These are phyloP conservation scores for Microcebus jonahi DNA, from an alignment of 2,113 vertebrate species.

Conservation along the genomic window DNA sequence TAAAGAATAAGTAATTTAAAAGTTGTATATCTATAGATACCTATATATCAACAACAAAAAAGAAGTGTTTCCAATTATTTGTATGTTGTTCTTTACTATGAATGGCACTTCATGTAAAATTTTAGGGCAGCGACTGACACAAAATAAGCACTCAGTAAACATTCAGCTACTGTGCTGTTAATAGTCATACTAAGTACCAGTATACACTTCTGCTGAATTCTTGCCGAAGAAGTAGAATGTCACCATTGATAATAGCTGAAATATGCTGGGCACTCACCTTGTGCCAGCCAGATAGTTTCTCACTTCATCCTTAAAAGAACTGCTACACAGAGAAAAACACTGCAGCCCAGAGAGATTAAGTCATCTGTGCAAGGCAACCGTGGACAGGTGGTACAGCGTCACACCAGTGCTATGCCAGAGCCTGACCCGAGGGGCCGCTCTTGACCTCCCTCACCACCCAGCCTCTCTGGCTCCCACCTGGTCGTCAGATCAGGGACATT, in stretches of 20 bases:
- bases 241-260: not conserved
- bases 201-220: not conserved
- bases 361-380: not conserved
- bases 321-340: not conserved
- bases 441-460: not conserved
- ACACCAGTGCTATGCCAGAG: not conserved
- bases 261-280: not conserved
- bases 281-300: not conserved
- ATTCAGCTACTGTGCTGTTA: not conserved
- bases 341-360: not conserved
- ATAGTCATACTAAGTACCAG: not conserved
- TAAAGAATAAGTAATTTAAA: not conserved
- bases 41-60: not conserved
- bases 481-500: not conserved
- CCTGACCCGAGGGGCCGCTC: not conserved
- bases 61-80: not conserved
- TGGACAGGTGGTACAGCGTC: rapidly evolving
- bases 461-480: too few relatives aligned
- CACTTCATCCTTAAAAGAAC: not conserved
- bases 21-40: too few relatives aligned
- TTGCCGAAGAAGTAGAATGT: not conserved
- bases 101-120: not conserved
- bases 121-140: not conserved
- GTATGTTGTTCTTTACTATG: not conserved
- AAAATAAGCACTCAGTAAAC: not conserved